Percentiles rank a stretch among this genome's conserved stretches.
phyloP scores from a whole-genome alignment of 1,140 invertebrate genomes.

The Drosophila repleta region DNA sequence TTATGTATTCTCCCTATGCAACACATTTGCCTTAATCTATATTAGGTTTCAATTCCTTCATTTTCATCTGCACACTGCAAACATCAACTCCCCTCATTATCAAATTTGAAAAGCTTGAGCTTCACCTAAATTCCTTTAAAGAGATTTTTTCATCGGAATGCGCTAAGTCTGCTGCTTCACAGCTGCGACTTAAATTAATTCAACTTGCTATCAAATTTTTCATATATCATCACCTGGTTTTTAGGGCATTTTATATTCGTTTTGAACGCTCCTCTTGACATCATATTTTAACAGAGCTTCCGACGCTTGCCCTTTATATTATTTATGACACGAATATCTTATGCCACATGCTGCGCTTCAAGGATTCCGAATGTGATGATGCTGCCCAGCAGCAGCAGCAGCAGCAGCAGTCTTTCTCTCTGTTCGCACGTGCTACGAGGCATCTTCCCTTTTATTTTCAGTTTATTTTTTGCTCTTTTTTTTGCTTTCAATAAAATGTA shows the following conservation, averaged over 20 bases:
- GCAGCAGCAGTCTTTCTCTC: neutral
- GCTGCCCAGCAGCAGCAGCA: conserved; percentile 8
- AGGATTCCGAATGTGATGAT: conserved; percentile 11
- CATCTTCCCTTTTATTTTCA: conserved; percentile 8
- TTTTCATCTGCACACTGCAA: no score
- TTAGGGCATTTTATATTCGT: conserved; percentile 16
- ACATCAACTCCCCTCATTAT: no score
- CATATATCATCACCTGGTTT: neutral
- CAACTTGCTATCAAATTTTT: neutral
- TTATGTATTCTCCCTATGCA: no score
- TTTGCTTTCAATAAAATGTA: conserved; percentile 32
- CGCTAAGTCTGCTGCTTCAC: no score
- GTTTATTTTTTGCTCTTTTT: no score
- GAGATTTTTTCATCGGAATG: no score
- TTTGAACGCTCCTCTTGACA: neutral
- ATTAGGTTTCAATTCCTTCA: no score
- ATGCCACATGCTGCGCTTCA: conserved; percentile 41
- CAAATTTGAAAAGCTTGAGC: no score
- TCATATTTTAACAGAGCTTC: neutral
- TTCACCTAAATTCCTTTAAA: no score
- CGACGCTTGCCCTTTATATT: conserved; percentile 39
- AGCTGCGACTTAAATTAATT: neutral
- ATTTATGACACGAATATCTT: conserved; percentile 43
- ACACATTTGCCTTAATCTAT: no score
- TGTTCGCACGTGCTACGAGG: conserved; percentile 28